These are phyloP conservation scores for Apodemus sylvaticus DNA, from an alignment of 2,113 vertebrate species.

Conservation along the genomic window DNA sequence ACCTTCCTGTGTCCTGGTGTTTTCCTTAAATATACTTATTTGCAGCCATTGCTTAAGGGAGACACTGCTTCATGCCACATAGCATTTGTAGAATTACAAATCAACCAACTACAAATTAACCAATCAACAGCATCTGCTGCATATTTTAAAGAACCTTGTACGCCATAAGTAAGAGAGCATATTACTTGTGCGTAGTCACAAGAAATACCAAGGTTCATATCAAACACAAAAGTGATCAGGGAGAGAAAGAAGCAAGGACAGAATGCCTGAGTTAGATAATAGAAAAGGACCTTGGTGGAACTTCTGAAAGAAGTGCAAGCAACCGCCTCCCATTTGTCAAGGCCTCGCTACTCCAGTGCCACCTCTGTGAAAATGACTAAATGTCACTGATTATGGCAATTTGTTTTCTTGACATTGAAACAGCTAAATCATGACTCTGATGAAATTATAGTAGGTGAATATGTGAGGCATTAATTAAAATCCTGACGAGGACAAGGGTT, in stretches of 20 bases:
- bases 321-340: neutral
- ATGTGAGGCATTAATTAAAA: slow-evolving; percentile 57
- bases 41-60: neutral
- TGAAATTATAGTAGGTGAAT: neutral
- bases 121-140: neutral
- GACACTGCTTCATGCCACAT: neutral
- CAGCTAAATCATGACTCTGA: slow-evolving; percentile 40
- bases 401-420: slow-evolving; percentile 56
- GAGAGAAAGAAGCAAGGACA: neutral
- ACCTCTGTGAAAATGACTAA: slow-evolving; percentile 21
- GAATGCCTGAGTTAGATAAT: neutral
- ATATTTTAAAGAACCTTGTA: slow-evolving; percentile 10
- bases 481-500: slow-evolving; percentile 34
- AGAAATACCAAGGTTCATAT: neutral
- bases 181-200: neutral
- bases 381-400: neutral
- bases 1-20: neutral
- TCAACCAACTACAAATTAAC: too few relatives aligned
- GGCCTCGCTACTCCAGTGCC: neutral
- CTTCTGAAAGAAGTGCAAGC: neutral
- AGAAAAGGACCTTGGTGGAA: neutral
- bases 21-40: neutral
- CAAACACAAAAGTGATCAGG: neutral
- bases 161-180: neutral
- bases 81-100: neutral